Base-by-base conservation (phyloP, 2,113 vertebrate species). In the Fulica atra region DNA sequence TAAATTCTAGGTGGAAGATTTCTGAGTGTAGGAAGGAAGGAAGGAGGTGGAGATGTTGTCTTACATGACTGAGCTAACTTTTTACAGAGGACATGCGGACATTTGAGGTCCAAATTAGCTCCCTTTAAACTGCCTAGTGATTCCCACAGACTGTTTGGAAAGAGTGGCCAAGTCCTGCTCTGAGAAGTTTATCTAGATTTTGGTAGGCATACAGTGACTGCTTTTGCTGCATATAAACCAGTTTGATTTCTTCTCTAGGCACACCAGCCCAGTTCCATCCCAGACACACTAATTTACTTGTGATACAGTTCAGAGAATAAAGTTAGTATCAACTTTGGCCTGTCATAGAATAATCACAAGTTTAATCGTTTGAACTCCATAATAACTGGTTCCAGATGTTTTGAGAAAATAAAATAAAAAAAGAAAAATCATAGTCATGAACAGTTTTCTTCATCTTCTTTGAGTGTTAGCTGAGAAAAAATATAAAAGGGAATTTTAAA, bases 401-500 rank as follows among this genome's bases (percentile, higher is more conserved):
- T 33, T 71, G 13, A 46, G 14, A 44, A 59, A 57, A 74, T 11
- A 66, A 68, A 68, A 76, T 46, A 18, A 46, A 2, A n/a, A 53
- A 63, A 51, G 17, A 53, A 76, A 66, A 88, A 65, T 61, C 66
- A 33, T 6, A 56, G 40, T 48, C 24, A 59, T 73, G 53, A 82
- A 48, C 8, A 71, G 60, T 68, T 95, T 92, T 72, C 31, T 91
- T 88, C 65, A 65, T 76, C 61, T 92, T 59, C 44, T 64, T 48
- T 87, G 63, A 91, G 56, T 54, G 17, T 76, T 79, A 86, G 10
- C 61, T 63, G 33, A 53, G 31, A n/a, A 70, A 76, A 93, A 95
- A 96, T 68, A 79, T 66, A 87, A 92, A 89, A 60, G n/a, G 54
- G 66, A 94, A 94, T 82, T 87, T 86, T 29, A 70, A 82, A 89